These are phyloP conservation scores for Anisognathus igniventris DNA, from an alignment of 2,797 vertebrate genomes.

Conservation along the genomic window DNA sequence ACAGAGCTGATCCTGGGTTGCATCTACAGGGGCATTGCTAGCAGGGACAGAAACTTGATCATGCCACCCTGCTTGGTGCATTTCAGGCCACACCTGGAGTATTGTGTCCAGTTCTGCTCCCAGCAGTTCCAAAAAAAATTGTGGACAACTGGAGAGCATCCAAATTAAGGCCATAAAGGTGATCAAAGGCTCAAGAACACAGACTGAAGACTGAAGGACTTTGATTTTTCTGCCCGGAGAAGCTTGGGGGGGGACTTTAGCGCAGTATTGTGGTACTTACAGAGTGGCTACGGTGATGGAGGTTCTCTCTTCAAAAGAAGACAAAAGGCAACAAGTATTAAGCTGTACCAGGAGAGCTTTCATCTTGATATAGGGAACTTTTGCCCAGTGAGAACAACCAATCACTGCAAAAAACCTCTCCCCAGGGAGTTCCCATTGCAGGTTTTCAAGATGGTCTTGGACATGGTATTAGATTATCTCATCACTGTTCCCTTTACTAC, in stretches of 20 bases:
- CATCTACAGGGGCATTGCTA: not conserved
- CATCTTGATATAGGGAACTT: not conserved
- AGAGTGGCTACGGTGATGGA: not conserved
- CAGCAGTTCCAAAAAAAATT: not conserved
- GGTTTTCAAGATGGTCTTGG: not conserved
- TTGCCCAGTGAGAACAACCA: not conserved
- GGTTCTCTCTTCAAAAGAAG: not conserved
- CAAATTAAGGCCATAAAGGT: not conserved
- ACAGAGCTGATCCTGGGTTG: not conserved
- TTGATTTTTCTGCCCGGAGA: not conserved
- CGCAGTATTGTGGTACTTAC: not conserved
- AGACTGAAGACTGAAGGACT: not conserved
- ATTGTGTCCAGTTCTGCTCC: not conserved
- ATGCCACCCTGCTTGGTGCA: not conserved
- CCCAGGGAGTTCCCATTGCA: fast-evolving
- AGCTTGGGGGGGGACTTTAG: fast-evolving
- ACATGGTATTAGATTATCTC: not conserved
- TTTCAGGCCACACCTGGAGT: not conserved
- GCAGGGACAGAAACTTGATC: not conserved
- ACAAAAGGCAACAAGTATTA: not conserved
- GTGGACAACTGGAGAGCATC: not conserved
- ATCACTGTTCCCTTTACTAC: fast-evolving
- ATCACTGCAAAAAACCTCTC: not conserved
- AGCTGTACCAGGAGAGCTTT: not conserved
- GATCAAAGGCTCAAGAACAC: not conserved